Evolutionary conservation across 2,888 invertebrate genomes (phyloP), one percentile per base, ranked within the genome.

Genomic region (Limnephilus auricula): DNA sequence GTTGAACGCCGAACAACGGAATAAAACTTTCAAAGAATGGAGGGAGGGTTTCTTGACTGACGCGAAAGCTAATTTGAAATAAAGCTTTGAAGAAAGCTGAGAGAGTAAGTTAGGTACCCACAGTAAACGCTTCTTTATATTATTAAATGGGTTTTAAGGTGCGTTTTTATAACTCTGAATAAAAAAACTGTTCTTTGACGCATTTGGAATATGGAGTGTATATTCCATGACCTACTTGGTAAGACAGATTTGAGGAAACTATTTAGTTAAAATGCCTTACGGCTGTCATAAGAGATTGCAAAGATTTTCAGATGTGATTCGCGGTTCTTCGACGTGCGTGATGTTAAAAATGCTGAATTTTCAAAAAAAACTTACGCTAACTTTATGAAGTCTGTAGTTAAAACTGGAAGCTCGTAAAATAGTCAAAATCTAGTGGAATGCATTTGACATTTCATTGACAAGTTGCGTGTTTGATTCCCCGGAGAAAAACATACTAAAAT

Each of bases 11-110:
- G 37, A 84, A 84, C n/a, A 25, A 84, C 34, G n/a, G 83, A 83
- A 83, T n/a, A 83, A 32, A 83, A 34, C 34, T 84, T 84, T 40
- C n/a, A 84, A 84, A 18, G 84, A 37, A 84, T 50, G 40, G 40
- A 40, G 84, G 37, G 37, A 84, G 84, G 84, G 37, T 25, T 65
- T 65, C 25, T 25, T 65, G 50, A 65, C 5, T 65, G 50, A 65
- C 50, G 6, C 50, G 50, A 65, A 65, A 65, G 50, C 50, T 65
- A 65, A 65, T 65, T 65, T 65, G 25, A 65, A 65, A 65, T 18
- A 25, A 18, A 18, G 25, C 18, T 5, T 25, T 65, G 5, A 65
- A 65, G 50, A 65, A 45, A 45, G 45, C 45, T 45, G 45, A 45
- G 9, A 45, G 25, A 25, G 50, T 65, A 65, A 65, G 50, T 25